Conservation (phyloP, 1,140 invertebrate genomes). For the Drosophila santomea region DNA sequence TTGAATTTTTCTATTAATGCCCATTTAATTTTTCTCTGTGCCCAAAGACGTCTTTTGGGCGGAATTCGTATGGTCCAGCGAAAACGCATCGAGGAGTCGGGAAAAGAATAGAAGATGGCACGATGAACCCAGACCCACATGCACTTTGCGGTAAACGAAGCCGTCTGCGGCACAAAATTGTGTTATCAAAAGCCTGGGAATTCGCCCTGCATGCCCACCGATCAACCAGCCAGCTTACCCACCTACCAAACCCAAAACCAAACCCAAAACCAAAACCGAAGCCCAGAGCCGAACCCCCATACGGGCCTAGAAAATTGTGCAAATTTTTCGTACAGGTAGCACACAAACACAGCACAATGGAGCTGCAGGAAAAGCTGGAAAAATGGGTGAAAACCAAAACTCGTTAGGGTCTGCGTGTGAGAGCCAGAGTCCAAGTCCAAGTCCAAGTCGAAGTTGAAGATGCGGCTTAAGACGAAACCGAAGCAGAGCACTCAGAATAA, state of each 20-base stretch:
- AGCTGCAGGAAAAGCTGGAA: conserved; percentile 44
- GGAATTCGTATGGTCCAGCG: conserved; percentile 19
- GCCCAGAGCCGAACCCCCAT: conserved; percentile 49
- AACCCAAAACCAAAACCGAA: conserved; percentile 27
- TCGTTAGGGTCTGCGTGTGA: conserved; percentile 79
- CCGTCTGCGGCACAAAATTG: conserved; percentile 66
- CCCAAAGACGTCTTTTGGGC: not conserved
- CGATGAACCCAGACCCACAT: conserved; percentile 70
- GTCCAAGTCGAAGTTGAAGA: conserved; percentile 25
- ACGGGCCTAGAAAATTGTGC: conserved; percentile 69
- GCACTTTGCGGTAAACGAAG: conserved; percentile 81
- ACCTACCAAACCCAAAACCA: conserved; percentile 17
- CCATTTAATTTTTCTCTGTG: not conserved
- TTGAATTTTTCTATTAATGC: too few species aligned
- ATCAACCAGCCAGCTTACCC: conserved; percentile 11
- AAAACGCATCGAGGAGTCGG: conserved; percentile 15
- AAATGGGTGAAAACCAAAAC: conserved; percentile 58
- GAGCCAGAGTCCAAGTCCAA: conserved; percentile 29
- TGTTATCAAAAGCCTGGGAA: conserved; percentile 83
- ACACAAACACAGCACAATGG: conserved; percentile 27
- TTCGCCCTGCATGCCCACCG: conserved; percentile 71
- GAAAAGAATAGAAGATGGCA: conserved; percentile 54
- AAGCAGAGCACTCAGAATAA: conserved; percentile 23
- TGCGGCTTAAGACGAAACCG: conserved; percentile 13
- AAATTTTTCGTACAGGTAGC: conserved; percentile 69